Evolutionary conservation across 2,797 vertebrate genomes (phyloP).

Genomic region (Xyrichtys novacula): DNA sequence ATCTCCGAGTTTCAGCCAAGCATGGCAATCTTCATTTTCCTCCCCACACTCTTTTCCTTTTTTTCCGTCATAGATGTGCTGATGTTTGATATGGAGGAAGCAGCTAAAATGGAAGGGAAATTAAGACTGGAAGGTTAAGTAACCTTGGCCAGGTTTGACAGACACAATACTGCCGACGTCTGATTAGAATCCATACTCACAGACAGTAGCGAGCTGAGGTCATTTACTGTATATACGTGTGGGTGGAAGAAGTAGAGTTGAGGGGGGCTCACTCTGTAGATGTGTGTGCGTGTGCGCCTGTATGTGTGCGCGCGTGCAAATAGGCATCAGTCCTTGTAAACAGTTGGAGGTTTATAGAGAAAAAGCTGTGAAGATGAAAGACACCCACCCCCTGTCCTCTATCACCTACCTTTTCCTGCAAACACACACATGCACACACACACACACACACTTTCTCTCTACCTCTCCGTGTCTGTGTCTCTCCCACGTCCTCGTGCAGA

Average conservation of each 20-base stretch:
- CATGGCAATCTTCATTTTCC: conserved; percentile 82
- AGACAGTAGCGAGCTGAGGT: conserved; percentile 76
- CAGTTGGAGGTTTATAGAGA: conserved; percentile 80
- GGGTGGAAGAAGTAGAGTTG: conserved; percentile 59
- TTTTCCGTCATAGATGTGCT: conserved; percentile 69
- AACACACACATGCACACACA: conserved; percentile 54
- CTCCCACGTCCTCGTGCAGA: conserved; percentile 78
- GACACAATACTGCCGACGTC: conserved; percentile 81
- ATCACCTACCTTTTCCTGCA: conserved; percentile 65
- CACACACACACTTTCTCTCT: conserved; percentile 43
- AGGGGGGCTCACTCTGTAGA: conserved; percentile 26
- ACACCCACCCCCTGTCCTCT: conserved; percentile 73
- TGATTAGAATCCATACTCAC: conserved; percentile 80
- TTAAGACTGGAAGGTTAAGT: conserved; percentile 83
- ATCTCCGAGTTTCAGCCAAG: conserved; percentile 81
- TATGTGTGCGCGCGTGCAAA: conserved; percentile 56
- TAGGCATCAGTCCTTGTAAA: conserved; percentile 79
- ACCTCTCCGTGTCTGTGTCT: conserved; percentile 52
- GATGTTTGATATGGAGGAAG: conserved; percentile 83
- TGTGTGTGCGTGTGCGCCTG: conserved; percentile 29
- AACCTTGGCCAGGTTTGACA: conserved; percentile 84
- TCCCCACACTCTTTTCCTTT: conserved; percentile 59
- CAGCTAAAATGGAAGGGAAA: conserved; percentile 83
- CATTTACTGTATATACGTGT: conserved; percentile 80
- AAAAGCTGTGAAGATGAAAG: conserved; percentile 83